These are phyloP conservation scores for Proterorhinus semilunaris DNA, from an alignment of 2,113 vertebrate species.

Conservation along the genomic window DNA sequence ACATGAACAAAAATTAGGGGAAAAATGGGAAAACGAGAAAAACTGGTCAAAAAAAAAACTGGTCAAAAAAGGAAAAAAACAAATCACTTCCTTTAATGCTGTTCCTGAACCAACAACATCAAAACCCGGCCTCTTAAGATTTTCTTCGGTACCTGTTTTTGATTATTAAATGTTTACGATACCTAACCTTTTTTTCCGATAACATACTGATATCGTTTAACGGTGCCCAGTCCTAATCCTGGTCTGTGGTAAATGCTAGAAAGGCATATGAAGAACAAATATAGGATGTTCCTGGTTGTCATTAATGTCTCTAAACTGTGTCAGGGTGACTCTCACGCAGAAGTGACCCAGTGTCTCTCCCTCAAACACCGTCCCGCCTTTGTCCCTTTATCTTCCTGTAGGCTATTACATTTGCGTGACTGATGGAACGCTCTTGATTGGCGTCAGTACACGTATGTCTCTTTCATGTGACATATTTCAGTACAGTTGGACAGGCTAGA, in stretches of 20 bases:
- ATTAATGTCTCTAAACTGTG: constrained; percentile 31
- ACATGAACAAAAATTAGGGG: too few relatives aligned
- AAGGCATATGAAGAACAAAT: constrained; percentile 35
- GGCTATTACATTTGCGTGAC: constrained; percentile 35
- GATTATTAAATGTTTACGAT: too few relatives aligned
- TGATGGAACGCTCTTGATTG: constrained; percentile 16
- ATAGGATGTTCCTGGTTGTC: constrained; percentile 28
- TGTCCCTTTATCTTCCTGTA: constrained; percentile 53
- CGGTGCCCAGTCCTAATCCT: too few relatives aligned
- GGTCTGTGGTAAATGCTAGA: neutral
- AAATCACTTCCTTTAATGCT: too few relatives aligned
- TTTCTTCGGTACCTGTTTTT: too few relatives aligned
- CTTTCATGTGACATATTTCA: neutral
- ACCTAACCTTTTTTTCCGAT: too few relatives aligned
- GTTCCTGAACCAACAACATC: too few relatives aligned
- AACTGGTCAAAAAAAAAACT: neutral
- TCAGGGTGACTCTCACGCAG: constrained; percentile 37
- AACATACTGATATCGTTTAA: too few relatives aligned
- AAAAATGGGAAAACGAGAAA: too few relatives aligned
- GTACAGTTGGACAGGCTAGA: neutral
- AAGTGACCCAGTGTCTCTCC: constrained; percentile 35
- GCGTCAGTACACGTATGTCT: constrained; percentile 2
- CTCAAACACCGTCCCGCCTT: constrained; percentile 28
- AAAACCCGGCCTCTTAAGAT: too few relatives aligned
- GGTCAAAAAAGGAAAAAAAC: neutral